Evolutionary conservation across 1,140 invertebrate genomes (phyloP), one percentile per base, ranked within the genome.

Genomic region (Drosophila nigrodunni): DNA sequence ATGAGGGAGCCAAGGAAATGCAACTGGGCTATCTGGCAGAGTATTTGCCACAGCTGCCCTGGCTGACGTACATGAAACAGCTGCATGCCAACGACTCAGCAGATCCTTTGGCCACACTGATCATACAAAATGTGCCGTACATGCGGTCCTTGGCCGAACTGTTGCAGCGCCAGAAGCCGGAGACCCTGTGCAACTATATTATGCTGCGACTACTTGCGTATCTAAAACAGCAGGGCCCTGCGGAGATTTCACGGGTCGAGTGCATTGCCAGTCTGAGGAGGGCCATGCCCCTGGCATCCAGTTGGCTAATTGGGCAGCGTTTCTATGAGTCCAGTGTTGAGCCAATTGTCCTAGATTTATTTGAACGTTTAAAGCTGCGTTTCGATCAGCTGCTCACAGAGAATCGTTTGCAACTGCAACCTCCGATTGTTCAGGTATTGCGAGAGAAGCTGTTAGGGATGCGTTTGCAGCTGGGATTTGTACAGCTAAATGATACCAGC

Each of bases 121-220:
- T 92, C 37, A 88, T 92, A 37, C 82, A 92, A 46, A 89, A 92
- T 54, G 50, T 92, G 43, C 82, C 85, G 3, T 91, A 92, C 15
- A 79, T 92, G 62, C 59, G 82, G 0, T 80, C 82, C 4, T 25
- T 92, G 9, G 62, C 76, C 6, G 55, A 85, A 3, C 54, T 92
- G 21, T 61, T 92, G 10, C 62, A 78, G 9, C 65, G 49, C 7
- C 76, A 82, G 2, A 37, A 50, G 1, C 76, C 69, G 5, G 85
- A 81, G 2, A 91, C 82, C 0, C 34, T 91, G 0, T 91, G 91
- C 68, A 92, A 86, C 59, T 92, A 90, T 25, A 90, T 92, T n/a
- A 90, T 92, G 91, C 15, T 92, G 3, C 71, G 73, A 30, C 77
- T 90, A 41, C 68, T 92, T 35, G 72, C 76, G 10, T 92, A 74